Evolutionary conservation across 2,113 vertebrate species (phyloP).

Genomic region (Mormoops blainvillei): DNA sequence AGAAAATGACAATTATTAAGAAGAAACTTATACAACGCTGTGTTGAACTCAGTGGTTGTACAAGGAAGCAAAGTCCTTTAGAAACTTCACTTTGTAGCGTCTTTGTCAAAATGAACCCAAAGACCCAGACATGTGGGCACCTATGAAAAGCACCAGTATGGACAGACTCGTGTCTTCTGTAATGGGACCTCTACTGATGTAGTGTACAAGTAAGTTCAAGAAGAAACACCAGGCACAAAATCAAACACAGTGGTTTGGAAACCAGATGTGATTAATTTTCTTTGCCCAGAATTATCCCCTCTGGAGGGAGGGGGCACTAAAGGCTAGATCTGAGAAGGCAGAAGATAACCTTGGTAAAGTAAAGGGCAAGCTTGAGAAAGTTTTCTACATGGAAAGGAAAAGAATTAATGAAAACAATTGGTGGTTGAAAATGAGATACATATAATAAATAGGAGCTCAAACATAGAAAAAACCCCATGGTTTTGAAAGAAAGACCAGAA

Average conservation of each 20-base stretch:
- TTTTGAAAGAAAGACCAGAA: background rate
- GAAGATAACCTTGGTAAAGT: background rate
- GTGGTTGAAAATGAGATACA: background rate
- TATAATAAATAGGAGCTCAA: background rate
- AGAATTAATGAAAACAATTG: background rate
- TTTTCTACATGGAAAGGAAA: background rate
- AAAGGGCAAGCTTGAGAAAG: background rate
- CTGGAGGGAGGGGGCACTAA: background rate
- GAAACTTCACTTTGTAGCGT: background rate
- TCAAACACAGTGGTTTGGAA: background rate
- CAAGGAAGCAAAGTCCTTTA: background rate
- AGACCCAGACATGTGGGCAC: background rate
- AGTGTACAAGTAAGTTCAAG: background rate
- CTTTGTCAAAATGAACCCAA: background rate
- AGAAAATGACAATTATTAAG: background rate
- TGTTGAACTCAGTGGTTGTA: background rate
- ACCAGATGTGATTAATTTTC: background rate
- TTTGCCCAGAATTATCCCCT: background rate
- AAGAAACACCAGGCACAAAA: background rate
- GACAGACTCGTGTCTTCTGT: background rate
- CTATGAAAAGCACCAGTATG: background rate
- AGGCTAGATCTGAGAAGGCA: background rate
- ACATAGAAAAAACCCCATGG: background rate
- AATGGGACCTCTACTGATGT: background rate
- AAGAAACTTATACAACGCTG: background rate